These are phyloP conservation scores for Drosophila mayaguana DNA, from an alignment of 2,888 invertebrate genomes.

Conservation along the genomic window DNA sequence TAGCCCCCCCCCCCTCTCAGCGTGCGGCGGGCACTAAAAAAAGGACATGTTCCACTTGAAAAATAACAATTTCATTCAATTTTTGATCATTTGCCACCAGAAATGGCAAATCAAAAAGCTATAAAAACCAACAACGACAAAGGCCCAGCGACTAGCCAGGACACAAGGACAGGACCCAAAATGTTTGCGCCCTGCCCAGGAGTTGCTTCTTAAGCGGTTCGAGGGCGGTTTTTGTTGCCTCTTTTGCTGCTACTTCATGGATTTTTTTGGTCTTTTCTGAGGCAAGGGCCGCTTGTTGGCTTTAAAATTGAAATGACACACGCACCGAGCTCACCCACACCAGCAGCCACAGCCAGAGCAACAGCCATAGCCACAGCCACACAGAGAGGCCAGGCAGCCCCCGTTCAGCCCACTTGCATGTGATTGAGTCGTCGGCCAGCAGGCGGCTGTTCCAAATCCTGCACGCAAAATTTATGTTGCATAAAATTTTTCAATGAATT, in stretches of 20 bases:
- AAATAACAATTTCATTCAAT: slow-evolving; percentile 82
- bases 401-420: slow-evolving; percentile 58
- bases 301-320: slow-evolving; percentile 81
- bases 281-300: slow-evolving; percentile 52
- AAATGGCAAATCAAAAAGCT: slow-evolving; percentile 82
- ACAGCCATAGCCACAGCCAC: background rate
- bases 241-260: slow-evolving; percentile 25
- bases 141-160: slow-evolving; percentile 30
- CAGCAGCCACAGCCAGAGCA: background rate
- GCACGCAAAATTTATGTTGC: slow-evolving; percentile 82
- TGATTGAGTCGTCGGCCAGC: slow-evolving; percentile 67
- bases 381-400: background rate
- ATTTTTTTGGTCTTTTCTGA: background rate
- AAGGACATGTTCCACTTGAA: slow-evolving; percentile 81
- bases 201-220: slow-evolving; percentile 67
- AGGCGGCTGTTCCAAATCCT: slow-evolving; percentile 67
- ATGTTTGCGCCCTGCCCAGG: slow-evolving; percentile 48
- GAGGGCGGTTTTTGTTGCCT: slow-evolving; percentile 51
- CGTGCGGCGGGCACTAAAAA: slow-evolving; percentile 45
- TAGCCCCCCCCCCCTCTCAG: background rate
- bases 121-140: slow-evolving; percentile 76
- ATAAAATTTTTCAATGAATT: slow-evolving; percentile 83
- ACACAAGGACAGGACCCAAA: slow-evolving; percentile 48
- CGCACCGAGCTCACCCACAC: slow-evolving; percentile 35
- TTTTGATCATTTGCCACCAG: slow-evolving; percentile 83